Evolutionary conservation across 2,113 vertebrate species (phyloP).

Genomic region (Amphiprion percula): DNA sequence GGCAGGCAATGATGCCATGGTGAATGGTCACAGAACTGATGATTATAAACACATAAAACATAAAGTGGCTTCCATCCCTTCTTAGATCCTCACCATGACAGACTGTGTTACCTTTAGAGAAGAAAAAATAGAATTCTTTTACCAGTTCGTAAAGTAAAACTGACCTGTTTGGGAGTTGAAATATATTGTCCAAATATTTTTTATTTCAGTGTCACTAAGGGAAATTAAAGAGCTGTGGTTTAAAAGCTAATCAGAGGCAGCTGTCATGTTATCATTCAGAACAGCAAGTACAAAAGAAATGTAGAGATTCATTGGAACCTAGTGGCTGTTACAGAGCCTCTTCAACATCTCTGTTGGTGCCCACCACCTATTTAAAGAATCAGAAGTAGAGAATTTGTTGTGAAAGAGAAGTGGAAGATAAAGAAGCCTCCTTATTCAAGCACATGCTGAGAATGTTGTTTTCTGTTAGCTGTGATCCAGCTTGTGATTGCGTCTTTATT

Average conservation of each 20-base stretch:
- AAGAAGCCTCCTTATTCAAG: slow-evolving; percentile 39
- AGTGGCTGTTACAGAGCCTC: slow-evolving; percentile 1
- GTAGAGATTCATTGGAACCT: slow-evolving; percentile 4
- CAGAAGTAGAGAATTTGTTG: slow-evolving; percentile 13
- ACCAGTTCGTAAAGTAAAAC: not conserved
- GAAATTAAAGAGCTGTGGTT: slow-evolving; percentile 10
- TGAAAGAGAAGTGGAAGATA: slow-evolving; percentile 30
- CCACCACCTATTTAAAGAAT: slow-evolving; percentile 5
- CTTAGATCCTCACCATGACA: not conserved
- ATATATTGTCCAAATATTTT: not conserved
- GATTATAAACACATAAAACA: too few species aligned
- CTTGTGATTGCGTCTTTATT: slow-evolving; percentile 35
- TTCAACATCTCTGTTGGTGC: slow-evolving; percentile 29
- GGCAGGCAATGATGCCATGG: slow-evolving; percentile 3
- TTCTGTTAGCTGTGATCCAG: slow-evolving; percentile 31
- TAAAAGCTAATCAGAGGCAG: slow-evolving; percentile 30
- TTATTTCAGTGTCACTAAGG: slow-evolving; percentile 1
- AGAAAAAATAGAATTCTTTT: not conserved
- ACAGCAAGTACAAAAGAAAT: not conserved
- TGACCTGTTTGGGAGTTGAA: not conserved
- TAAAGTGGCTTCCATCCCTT: not conserved
- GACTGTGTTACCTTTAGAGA: not conserved
- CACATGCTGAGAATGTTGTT: slow-evolving; percentile 39
- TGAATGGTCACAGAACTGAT: not conserved
- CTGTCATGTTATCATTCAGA: slow-evolving; percentile 40